These are phyloP conservation scores for Dissostichus mawsoni DNA, from an alignment of 2,113 vertebrate genomes.

Conservation along the genomic window DNA sequence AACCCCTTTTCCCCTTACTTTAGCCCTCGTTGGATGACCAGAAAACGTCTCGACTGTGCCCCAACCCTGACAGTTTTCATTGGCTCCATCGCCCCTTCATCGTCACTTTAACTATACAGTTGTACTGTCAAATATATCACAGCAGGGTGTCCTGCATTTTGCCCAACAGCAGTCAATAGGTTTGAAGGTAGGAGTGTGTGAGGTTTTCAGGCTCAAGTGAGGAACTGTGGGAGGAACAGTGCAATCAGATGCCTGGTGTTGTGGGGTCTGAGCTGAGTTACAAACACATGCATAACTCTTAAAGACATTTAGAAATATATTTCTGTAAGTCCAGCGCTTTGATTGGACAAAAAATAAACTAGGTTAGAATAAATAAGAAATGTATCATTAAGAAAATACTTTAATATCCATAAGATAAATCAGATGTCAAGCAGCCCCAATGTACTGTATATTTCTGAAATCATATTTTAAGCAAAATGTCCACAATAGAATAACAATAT, in stretches of 20 bases:
- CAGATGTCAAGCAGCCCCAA: conserved; percentile 64
- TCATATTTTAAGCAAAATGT: conserved; percentile 66
- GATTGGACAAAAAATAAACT: conserved; percentile 69
- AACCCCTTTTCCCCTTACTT: neutral
- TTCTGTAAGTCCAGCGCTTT: conserved; percentile 52
- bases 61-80: neutral
- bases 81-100: conserved; percentile 24
- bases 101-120: conserved; percentile 23
- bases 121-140: conserved; percentile 59
- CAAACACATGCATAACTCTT: conserved; percentile 59
- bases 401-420: conserved; percentile 74
- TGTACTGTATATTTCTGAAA: conserved; percentile 67
- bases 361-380: conserved; percentile 74
- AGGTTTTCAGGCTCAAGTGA: conserved; percentile 71
- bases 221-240: conserved; percentile 68
- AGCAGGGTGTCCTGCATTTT: conserved; percentile 43
- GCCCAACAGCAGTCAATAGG: conserved; percentile 34
- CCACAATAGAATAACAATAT: conserved; percentile 74
- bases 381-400: conserved; percentile 79
- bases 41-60: conserved; percentile 4
- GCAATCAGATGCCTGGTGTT: conserved; percentile 65
- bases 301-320: conserved; percentile 72
- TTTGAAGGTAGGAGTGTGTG: conserved; percentile 78
- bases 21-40: neutral
- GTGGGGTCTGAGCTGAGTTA: conserved; percentile 53